phyloP scores from a whole-genome alignment of 2,797 vertebrate genomes.

The Melanotaenia maccullochi region DNA sequence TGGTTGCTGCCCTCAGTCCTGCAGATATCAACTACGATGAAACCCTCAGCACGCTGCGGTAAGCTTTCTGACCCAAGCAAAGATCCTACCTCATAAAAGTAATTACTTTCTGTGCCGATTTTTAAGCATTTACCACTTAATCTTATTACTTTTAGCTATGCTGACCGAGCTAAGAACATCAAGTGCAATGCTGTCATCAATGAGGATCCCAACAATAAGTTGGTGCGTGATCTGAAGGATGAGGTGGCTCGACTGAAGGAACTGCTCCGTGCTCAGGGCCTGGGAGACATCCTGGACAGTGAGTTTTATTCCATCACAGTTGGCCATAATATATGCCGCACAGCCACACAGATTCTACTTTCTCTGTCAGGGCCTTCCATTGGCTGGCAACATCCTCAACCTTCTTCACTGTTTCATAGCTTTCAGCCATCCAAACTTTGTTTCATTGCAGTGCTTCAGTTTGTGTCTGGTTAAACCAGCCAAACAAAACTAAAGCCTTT shows the following conservation, averaged over 20 bases:
- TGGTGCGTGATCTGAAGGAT: slow-evolving; percentile 97
- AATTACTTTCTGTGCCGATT: background rate
- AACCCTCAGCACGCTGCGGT: slow-evolving; percentile 98
- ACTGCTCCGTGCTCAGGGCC: slow-evolving; percentile 94
- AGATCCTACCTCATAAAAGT: background rate
- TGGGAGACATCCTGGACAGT: slow-evolving; percentile 99
- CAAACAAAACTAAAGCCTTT: slow-evolving; percentile 26
- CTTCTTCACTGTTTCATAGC: slow-evolving; percentile 37
- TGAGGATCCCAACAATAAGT: slow-evolving; percentile 96
- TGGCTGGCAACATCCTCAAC: slow-evolving; percentile 39
- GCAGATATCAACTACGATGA: slow-evolving; percentile 99
- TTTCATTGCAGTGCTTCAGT: slow-evolving; percentile 33
- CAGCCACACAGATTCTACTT: slow-evolving; percentile 30
- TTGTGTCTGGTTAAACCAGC: slow-evolving; percentile 2
- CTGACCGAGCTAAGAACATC: slow-evolving; percentile 97
- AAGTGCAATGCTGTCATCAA: slow-evolving; percentile 99
- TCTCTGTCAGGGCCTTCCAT: slow-evolving; percentile 34
- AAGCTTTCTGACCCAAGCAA: slow-evolving; percentile 39
- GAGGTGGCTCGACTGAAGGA: slow-evolving; percentile 96
- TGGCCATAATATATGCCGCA: slow-evolving; percentile 2
- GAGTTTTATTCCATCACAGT: slow-evolving; percentile 78
- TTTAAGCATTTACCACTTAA: background rate
- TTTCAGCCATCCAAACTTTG: slow-evolving; percentile 37
- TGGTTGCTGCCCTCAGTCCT: slow-evolving; percentile 98
- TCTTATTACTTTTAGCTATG: slow-evolving; percentile 83